Evolutionary conservation across 2,113 vertebrate genomes (phyloP).

Genomic region (Leptodactylus fuscus): DNA sequence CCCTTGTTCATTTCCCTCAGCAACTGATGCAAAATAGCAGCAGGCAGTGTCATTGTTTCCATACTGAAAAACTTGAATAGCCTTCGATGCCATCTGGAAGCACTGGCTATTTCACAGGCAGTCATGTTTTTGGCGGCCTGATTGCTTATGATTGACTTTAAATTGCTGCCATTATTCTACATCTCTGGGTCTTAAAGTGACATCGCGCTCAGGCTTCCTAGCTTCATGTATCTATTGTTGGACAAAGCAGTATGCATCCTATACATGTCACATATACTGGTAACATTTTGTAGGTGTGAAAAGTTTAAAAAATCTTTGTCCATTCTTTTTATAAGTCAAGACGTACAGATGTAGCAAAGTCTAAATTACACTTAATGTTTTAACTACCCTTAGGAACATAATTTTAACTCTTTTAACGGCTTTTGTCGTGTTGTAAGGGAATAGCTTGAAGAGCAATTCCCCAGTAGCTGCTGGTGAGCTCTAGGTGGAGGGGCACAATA

Average conservation of each 20-base stretch:
- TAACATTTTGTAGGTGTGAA: background rate
- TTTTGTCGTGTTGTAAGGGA: no score
- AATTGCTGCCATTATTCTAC: conserved; percentile 18
- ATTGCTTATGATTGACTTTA: conserved; percentile 34
- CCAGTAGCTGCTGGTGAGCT: no score
- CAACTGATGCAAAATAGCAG: conserved; percentile 33
- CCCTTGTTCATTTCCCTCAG: background rate
- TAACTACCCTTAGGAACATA: no score
- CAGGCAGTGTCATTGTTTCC: conserved; percentile 18
- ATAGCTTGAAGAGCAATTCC: no score
- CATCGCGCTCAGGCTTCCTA: background rate
- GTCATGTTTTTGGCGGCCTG: conserved; percentile 24
- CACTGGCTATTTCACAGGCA: conserved; percentile 33
- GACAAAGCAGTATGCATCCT: background rate
- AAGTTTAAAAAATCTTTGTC: no score
- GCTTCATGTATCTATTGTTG: background rate
- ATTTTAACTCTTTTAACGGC: no score
- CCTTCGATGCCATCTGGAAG: conserved; percentile 37
- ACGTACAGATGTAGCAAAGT: no score
- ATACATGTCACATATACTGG: background rate
- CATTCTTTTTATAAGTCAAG: no score
- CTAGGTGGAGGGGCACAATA: no score
- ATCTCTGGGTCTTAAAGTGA: conserved; percentile 8
- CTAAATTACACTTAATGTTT: no score
- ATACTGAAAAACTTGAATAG: conserved; percentile 35